These are phyloP conservation scores for Venustaconcha ellipsiformis DNA, from an alignment of 1,140 invertebrate species.

Conservation along the genomic window DNA sequence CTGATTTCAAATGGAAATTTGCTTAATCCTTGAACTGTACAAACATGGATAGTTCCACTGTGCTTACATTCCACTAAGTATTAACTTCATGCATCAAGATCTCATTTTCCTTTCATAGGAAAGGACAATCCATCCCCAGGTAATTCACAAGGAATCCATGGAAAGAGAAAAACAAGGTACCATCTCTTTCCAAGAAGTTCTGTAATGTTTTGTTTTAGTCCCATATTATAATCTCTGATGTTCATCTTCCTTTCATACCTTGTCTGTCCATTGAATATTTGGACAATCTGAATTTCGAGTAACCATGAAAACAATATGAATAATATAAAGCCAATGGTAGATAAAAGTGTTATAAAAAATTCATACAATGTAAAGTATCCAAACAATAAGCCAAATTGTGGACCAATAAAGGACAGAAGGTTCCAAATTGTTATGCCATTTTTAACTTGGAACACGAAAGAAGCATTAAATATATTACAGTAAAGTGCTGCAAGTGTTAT, in stretches of 20 bases:
- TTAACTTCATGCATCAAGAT: background rate
- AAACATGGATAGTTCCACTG: too few species aligned
- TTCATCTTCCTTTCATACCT: constrained; percentile 50
- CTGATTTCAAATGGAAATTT: too few species aligned
- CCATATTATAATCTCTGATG: constrained; percentile 31
- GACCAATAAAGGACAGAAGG: constrained; percentile 45
- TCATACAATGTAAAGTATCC: constrained; percentile 44
- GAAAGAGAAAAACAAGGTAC: constrained; percentile 27
- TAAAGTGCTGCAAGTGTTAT: constrained; percentile 68
- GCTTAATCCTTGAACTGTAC: too few species aligned
- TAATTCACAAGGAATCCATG: constrained; percentile 31
- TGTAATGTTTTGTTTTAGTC: constrained; percentile 12
- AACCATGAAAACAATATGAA: constrained; percentile 47
- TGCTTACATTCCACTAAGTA: too few species aligned
- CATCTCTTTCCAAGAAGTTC: constrained; percentile 30
- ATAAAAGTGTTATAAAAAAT: constrained; percentile 42
- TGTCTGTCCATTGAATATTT: constrained; percentile 49
- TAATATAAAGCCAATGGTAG: constrained; percentile 44
- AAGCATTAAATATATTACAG: constrained; percentile 52
- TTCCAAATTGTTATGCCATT: constrained; percentile 35
- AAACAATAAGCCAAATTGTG: constrained; percentile 46
- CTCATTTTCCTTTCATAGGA: constrained; percentile 15
- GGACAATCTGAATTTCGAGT: constrained; percentile 41
- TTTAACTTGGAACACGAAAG: constrained; percentile 46
- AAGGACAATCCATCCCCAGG: constrained; percentile 22